A percentile compares a stretch with the other conserved stretches of the same genome.
Evolutionary conservation across 2,113 vertebrate genomes (phyloP).

Genomic region (Dermatemys mawii): DNA sequence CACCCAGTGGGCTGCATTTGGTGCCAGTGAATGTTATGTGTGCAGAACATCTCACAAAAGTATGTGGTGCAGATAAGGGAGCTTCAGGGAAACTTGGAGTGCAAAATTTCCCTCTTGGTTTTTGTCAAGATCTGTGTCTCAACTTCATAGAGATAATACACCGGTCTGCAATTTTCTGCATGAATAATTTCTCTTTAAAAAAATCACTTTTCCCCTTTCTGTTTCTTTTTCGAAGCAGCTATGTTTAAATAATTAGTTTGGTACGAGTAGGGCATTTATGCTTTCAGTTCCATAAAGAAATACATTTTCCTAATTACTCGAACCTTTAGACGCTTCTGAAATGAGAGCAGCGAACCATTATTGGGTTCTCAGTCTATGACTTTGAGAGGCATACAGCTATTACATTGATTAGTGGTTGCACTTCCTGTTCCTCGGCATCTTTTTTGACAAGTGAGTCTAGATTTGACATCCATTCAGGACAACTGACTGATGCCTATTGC

Average conservation of each 20-base stretch:
- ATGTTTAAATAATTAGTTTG: constrained; percentile 36
- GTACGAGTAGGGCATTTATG: background rate
- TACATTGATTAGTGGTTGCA: background rate
- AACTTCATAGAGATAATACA: background rate
- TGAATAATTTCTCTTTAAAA: background rate
- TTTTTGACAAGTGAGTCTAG: background rate
- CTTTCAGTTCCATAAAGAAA: background rate
- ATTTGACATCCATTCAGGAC: background rate
- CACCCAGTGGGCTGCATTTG: fast-evolving
- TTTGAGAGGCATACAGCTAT: background rate
- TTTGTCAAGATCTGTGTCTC: background rate
- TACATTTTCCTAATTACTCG: constrained; percentile 28
- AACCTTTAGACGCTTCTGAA: constrained; percentile 16
- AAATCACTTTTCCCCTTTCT: background rate
- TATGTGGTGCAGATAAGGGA: background rate
- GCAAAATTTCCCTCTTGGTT: background rate
- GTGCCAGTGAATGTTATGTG: fast-evolving
- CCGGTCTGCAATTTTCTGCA: background rate
- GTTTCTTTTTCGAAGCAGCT: background rate
- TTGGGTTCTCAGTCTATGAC: background rate
- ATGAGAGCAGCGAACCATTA: background rate
- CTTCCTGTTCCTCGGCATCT: background rate
- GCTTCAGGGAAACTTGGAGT: fast-evolving
- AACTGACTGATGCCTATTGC: background rate
- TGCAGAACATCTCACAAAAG: background rate